Evolutionary conservation across 2,888 invertebrate species (phyloP), one percentile per base, ranked within the genome.

Genomic region (Ochropleura leucogaster): DNA sequence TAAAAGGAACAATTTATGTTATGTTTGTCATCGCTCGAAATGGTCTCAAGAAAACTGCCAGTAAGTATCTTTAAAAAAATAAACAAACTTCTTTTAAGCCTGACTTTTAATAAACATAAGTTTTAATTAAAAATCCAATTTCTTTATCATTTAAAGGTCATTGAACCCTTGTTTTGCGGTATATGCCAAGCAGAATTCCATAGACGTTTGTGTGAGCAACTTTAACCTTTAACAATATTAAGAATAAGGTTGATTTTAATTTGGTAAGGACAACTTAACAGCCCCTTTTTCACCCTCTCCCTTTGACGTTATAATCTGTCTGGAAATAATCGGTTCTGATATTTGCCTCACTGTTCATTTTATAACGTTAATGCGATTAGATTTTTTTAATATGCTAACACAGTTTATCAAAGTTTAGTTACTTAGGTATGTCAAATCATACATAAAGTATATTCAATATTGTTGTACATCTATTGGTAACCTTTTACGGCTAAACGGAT

Each of bases 271-370:
- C 42, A 42, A 74, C 66, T 72, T 78, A 84, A 75, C 86, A 86
- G 77, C 87, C 92, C 90, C 89, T 79, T 74, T 85, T 89, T 85
- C 90, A 89, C 93, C 93, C 93, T 93, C 93, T 85, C 93, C 92
- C 93, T 79, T 86, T 90, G 90, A 91, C 88, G 90, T 87, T 88
- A 84, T 93, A 92, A 93, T 93, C 93, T 90, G 95, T 93, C 93
- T 94, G 94, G 92, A 90, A 92, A 89, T 94, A 94, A 95, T 95
- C 91, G 90, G 87, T 90, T 90, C 88, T 92, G 93, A 92, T 92
- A 91, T 90, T 91, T 92, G 89, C 87, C 82, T 86, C 85, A 77
- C 79, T 76, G 76, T 83, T 86, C 66, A 74, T 69, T 78, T 80
- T 49, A 72, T 79, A 82, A 86, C 84, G 68, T 68, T 91, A 90